These are phyloP conservation scores for Lutra lutra DNA, from an alignment of 2,797 vertebrate species.

Conservation along the genomic window DNA sequence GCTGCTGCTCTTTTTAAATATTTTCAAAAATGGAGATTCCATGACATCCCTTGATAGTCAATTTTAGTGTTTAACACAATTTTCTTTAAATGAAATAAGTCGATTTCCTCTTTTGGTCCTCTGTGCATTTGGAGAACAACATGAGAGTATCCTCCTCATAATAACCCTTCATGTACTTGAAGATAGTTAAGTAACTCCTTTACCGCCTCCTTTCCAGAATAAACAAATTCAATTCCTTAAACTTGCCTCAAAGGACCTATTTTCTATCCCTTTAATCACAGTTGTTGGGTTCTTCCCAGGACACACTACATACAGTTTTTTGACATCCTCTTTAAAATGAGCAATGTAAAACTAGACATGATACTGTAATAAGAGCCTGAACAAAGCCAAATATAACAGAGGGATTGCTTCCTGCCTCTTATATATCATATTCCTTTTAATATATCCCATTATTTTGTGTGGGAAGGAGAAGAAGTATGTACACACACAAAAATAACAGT, in stretches of 20 bases:
- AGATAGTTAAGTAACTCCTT: constrained; percentile 68
- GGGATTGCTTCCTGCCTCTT: constrained; percentile 71
- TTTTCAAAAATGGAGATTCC: constrained; percentile 61
- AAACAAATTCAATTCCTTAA: constrained; percentile 76
- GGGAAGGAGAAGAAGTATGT: constrained; percentile 51
- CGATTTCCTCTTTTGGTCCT: constrained; percentile 71
- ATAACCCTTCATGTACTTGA: constrained; percentile 61
- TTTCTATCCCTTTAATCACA: constrained; percentile 75
- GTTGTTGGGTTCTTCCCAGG: constrained; percentile 73
- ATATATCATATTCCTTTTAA: constrained; percentile 67
- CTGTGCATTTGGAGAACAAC: constrained; percentile 66
- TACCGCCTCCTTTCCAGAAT: constrained; percentile 68
- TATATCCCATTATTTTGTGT: constrained; percentile 75
- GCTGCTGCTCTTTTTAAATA: constrained; percentile 60
- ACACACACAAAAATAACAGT: constrained; percentile 66
- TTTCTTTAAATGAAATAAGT: constrained; percentile 71
- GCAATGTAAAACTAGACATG: constrained; percentile 63
- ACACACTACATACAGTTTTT: constrained; percentile 62
- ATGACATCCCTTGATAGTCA: constrained; percentile 62
- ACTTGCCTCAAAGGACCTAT: constrained; percentile 71
- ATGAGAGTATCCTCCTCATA: constrained; percentile 50
- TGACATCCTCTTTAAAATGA: constrained; percentile 79
- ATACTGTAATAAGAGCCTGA: constrained; percentile 70
- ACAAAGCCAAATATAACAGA: constrained; percentile 74
- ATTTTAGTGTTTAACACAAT: constrained; percentile 75